A percentile compares a stretch with the other conserved stretches of the same genome.
Evolutionary conservation across 2,113 vertebrate genomes (phyloP).

Genomic region (Axis porcinus): DNA sequence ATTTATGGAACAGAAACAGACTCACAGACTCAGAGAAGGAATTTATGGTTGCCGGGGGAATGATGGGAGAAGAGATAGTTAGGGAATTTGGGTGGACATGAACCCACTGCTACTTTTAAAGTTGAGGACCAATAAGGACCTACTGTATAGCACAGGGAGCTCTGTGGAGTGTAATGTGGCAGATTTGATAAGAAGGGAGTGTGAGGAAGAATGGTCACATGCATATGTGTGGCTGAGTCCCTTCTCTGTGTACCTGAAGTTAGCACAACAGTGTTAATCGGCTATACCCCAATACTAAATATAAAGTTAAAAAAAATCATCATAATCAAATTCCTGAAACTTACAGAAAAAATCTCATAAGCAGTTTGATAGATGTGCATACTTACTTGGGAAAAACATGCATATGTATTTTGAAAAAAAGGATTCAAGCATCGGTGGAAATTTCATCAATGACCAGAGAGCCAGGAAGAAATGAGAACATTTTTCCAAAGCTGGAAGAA

Average conservation of each 20-base stretch:
- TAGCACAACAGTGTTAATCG: no score
- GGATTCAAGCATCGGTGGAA: not conserved
- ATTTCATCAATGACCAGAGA: not conserved
- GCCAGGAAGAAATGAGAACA: not conserved
- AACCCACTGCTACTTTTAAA: not conserved
- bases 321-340: not conserved
- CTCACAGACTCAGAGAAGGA: not conserved
- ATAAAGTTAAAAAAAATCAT: not conserved
- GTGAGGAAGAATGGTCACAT: no score
- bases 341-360: not conserved
- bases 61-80: not conserved
- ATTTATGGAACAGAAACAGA: not conserved
- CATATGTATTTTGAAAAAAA: not conserved
- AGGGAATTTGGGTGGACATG: not conserved
- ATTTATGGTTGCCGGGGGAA: not conserved
- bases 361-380: no score
- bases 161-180: no score
- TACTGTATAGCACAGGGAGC: no score
- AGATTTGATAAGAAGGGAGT: no score
- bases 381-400: accelerated
- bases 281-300: no score
- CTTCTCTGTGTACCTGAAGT: no score
- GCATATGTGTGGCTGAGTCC: no score
- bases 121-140: no score
- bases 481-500: not conserved